Percentiles rank a stretch among this genome's conserved stretches.
phyloP scores from a whole-genome alignment of 2,888 invertebrate species.

The Gastracanthus pulcherrimus region DNA sequence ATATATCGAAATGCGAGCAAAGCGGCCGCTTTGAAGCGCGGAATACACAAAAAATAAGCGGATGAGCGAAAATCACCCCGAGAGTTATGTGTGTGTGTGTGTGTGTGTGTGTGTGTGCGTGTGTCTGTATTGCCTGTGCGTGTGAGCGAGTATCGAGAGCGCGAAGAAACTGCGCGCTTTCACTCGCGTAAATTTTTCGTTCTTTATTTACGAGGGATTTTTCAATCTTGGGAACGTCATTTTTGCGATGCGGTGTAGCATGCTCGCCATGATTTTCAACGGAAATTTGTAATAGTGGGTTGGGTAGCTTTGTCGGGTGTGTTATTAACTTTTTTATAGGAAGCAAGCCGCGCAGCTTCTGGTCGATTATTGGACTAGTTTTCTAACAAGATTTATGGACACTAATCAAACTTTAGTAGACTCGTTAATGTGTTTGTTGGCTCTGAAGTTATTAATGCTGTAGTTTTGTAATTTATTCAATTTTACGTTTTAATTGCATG shows the following conservation, averaged over 20 bases:
- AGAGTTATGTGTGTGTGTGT: no score
- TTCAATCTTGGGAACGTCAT: neutral
- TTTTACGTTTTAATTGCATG: neutral
- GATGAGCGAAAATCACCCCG: neutral
- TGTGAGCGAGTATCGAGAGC: neutral
- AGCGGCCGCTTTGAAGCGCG: neutral
- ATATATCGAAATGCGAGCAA: no score
- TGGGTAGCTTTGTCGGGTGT: neutral
- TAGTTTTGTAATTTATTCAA: neutral
- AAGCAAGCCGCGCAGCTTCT: neutral
- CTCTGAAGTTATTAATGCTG: neutral
- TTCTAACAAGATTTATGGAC: neutral
- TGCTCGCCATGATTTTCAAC: neutral
- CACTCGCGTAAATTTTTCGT: conserved; percentile 5
- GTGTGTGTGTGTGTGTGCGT: no score
- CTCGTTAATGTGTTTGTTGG: neutral
- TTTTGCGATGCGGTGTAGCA: neutral
- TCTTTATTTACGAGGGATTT: neutral
- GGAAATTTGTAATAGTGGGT: neutral
- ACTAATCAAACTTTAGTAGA: neutral
- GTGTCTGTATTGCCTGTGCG: no score
- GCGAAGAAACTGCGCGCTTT: conserved; percentile 11
- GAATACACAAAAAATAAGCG: neutral
- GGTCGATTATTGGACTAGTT: neutral
- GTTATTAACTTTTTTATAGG: neutral